A percentile compares a stretch with the other conserved stretches of the same genome.
Evolutionary conservation across 2,888 invertebrate genomes (phyloP).

Genomic region (Ryuthela nishihirai): DNA sequence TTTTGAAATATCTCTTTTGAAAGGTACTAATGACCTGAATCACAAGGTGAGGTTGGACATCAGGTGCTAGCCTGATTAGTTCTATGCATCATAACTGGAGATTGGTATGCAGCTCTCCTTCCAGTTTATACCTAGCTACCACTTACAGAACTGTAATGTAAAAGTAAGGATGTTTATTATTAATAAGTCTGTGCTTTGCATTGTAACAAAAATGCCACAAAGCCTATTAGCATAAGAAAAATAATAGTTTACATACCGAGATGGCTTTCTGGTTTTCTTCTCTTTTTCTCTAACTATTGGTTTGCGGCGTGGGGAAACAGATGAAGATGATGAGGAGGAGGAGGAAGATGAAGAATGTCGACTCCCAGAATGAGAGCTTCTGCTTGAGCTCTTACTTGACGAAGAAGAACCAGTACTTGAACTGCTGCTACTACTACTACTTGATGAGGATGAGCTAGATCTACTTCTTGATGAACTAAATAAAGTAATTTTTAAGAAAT

Average conservation of each 20-base stretch:
- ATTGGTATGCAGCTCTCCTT: too few species aligned
- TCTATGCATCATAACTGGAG: too few species aligned
- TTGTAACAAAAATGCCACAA: not conserved
- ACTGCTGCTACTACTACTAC: constrained; percentile 6
- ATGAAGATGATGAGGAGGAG: constrained; percentile 65
- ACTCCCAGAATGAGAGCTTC: constrained; percentile 2
- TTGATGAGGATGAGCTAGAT: constrained; percentile 14
- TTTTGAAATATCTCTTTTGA: too few species aligned
- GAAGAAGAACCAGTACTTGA: constrained; percentile 43
- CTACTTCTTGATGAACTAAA: constrained; percentile 1
- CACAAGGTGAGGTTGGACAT: too few species aligned
- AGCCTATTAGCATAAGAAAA: not conserved
- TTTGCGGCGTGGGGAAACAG: constrained; percentile 42
- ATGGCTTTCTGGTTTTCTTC: constrained; percentile 40
- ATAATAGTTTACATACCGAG: constrained; percentile 1
- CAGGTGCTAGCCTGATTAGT: too few species aligned
- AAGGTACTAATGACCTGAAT: too few species aligned
- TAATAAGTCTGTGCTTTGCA: not conserved
- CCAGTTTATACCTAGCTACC: too few species aligned
- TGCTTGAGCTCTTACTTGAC: constrained; percentile 3
- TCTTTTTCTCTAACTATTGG: constrained; percentile 38
- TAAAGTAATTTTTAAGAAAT: too few species aligned
- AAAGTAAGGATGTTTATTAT: too few species aligned
- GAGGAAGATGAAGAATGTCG: constrained; percentile 56
- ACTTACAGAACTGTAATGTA: too few species aligned